Base-by-base conservation (phyloP, 2,888 invertebrate species). In the Coenonympha arcania region DNA sequence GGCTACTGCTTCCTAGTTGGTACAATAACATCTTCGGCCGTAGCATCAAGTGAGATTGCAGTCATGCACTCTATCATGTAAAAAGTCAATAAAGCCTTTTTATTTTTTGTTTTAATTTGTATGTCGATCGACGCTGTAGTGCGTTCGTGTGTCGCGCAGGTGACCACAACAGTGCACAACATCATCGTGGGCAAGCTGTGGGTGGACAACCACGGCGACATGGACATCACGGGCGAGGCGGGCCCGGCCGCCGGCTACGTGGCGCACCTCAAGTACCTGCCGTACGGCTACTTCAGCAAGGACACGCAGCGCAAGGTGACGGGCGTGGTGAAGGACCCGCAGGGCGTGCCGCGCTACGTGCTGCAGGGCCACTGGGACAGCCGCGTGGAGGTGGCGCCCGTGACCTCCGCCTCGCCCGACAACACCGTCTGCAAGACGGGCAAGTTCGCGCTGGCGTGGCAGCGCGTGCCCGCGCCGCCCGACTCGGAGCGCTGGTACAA, bases 191-290 rank as follows among this genome's bases (percentile, higher is more conserved):
- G 99, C 59, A 97, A 96, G 82, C 88, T 99, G 63, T 99, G 99
- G 99, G 97, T 99, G 52, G 99, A 99, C 88, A 97, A 99, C 83
- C 97, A 98, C 76, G 99, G 99, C 37, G 99, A 99, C 75, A 99
- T 98, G 96, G 98, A 98, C 79, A 99, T 99, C 58, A 89, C 91
- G 52, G 92, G 92, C 54, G 88, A 89, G 62, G 75, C 79, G 43
- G 98, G 98, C 74, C 93, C 94, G 57, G 92, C 91, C 36, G 91
- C 92, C 45, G 96, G 96, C 44, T 94, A 96, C 72, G 95, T 95
- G 77, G 99, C 99, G 79, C 95, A 96, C 74, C 90, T 99, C 63
- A 99, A 98, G 84, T 99, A 96, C 87, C 92, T 95, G 71, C 97
- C 99, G 16, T 99, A 99, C 84, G 97, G 98, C 57, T 99, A 99